A percentile compares a stretch with the other conserved stretches of the same genome.
Conservation (phyloP, 2,888 invertebrate genomes). For the Pristionchus mayeri region DNA sequence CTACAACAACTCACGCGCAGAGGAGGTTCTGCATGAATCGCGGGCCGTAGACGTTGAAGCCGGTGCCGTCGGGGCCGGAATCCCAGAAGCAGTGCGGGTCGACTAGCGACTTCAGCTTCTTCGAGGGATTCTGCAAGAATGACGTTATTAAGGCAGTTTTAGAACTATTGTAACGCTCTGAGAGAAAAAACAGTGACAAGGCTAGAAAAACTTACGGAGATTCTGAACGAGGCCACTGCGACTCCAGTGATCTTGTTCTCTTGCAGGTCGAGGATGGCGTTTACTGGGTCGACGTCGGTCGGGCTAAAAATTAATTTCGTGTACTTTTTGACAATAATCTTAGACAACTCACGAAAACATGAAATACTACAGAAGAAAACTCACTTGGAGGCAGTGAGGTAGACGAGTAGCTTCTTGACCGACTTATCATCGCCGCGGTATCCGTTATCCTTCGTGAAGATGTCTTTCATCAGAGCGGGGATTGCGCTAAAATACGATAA, state of each 20-base stretch:
- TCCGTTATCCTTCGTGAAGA: conserved; percentile 15
- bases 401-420: conserved; percentile 59
- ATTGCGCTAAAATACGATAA: background rate
- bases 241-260: conserved; percentile 62
- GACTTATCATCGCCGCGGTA: background rate
- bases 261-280: conserved; percentile 53
- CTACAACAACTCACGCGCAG: conserved; percentile 57
- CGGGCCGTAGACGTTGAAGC: conserved; percentile 58
- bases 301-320: conserved; percentile 55
- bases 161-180: no score
- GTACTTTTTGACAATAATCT: no score
- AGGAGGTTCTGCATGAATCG: conserved; percentile 61
- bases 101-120: conserved; percentile 54
- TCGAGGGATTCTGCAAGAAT: conserved; percentile 51
- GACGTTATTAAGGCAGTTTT: no score
- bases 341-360: no score
- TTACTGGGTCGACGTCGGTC: conserved; percentile 63
- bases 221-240: conserved; percentile 57
- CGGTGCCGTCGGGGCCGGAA: conserved; percentile 52
- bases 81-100: conserved; percentile 55
- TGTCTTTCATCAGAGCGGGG: conserved; percentile 2
- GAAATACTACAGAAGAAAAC: background rate
- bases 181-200: no score
- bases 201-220: conserved; percentile 51
- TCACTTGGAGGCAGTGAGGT: conserved; percentile 64